Evolutionary conservation across 2,888 invertebrate species (phyloP).

Genomic region (Platerodrilus igneus): DNA sequence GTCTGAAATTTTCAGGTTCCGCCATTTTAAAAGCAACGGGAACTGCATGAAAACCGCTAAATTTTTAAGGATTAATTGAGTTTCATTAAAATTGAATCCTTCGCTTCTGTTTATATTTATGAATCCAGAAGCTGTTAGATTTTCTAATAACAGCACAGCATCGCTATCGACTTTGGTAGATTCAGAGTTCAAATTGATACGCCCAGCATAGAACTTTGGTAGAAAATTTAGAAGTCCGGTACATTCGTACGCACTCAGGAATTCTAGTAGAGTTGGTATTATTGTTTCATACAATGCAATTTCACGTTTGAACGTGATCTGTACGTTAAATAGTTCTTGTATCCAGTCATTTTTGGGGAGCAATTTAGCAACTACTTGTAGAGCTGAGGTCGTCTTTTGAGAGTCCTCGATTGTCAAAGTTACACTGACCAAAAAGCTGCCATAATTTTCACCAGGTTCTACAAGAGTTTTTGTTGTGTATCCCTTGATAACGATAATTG

Average conservation of each 20-base stretch:
- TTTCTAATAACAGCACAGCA: slow-evolving; percentile 53
- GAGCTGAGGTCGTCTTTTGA: too few species aligned
- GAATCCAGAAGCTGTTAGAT: slow-evolving; percentile 49
- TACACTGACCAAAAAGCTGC: slow-evolving; percentile 55
- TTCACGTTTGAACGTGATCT: slow-evolving; percentile 52
- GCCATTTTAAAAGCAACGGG: slow-evolving; percentile 50
- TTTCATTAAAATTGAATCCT: slow-evolving; percentile 50
- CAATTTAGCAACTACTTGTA: slow-evolving; percentile 51
- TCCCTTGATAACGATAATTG: slow-evolving; percentile 23
- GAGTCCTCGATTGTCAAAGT: too few species aligned
- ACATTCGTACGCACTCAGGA: slow-evolving; percentile 46
- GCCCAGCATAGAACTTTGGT: slow-evolving; percentile 50
- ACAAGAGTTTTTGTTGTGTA: slow-evolving; percentile 44
- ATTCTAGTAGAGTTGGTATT: slow-evolving; percentile 44
- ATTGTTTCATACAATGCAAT: slow-evolving; percentile 49
- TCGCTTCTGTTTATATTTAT: slow-evolving; percentile 45
- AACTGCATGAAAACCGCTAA: slow-evolving; percentile 52
- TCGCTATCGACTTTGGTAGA: slow-evolving; percentile 47
- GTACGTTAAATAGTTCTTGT: slow-evolving; percentile 49
- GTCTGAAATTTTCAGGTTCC: slow-evolving; percentile 43
- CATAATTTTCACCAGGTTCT: slow-evolving; percentile 56
- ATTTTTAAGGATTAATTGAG: slow-evolving; percentile 44
- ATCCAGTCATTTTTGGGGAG: slow-evolving; percentile 50
- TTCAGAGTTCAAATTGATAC: slow-evolving; percentile 36
- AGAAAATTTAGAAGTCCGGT: slow-evolving; percentile 44